Conservation (phyloP, 92 coral and sea anemone species). For the Phenganax subtilis region DNA sequence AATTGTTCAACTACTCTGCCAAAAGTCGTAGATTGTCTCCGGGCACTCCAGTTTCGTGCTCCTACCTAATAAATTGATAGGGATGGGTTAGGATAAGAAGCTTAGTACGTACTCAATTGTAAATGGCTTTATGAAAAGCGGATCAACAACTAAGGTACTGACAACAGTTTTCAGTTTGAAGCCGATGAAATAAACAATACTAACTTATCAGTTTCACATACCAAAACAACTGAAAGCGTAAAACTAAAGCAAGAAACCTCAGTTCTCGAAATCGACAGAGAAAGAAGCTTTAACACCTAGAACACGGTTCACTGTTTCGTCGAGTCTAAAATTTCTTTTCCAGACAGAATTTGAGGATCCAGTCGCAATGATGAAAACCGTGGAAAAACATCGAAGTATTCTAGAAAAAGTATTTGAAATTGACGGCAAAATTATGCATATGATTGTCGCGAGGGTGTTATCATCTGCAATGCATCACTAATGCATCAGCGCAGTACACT, state of each 20-base stretch:
- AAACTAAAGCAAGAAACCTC: neutral
- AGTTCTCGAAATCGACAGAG: neutral
- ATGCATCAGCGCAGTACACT: too few relatives aligned
- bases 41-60: too few relatives aligned
- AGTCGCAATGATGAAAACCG: neutral
- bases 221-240: neutral
- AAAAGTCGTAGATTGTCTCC: too few relatives aligned
- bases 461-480: too few relatives aligned
- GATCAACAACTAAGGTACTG: neutral
- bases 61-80: too few relatives aligned
- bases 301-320: neutral
- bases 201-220: neutral
- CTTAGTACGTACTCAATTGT: too few relatives aligned
- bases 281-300: neutral
- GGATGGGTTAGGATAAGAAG: too few relatives aligned
- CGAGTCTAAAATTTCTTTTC: neutral
- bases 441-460: too few relatives aligned
- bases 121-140: too few relatives aligned
- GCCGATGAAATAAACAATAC: neutral
- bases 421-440: neutral
- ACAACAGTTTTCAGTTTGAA: neutral
- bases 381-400: neutral
- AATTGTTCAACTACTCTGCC: too few relatives aligned
- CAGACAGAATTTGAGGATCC: neutral
- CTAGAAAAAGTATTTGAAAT: neutral